phyloP scores from a whole-genome alignment of 2,797 vertebrate genomes.

The Saxicola maurus region DNA sequence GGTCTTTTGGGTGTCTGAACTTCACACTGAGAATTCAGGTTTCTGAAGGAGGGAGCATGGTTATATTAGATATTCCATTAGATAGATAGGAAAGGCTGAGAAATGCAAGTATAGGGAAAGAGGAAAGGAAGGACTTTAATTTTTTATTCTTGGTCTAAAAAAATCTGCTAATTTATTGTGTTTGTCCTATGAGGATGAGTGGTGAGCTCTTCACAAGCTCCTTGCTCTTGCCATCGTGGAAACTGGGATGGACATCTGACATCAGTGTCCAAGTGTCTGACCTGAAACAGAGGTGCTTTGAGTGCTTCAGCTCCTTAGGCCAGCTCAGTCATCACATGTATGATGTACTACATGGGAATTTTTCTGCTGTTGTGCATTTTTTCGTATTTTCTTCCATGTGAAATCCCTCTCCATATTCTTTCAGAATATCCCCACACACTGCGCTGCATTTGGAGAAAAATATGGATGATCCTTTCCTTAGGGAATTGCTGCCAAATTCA shows the following conservation, averaged over 20 bases:
- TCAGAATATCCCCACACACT: not conserved
- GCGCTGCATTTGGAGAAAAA: not conserved
- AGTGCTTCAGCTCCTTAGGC: not conserved
- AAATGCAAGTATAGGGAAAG: not conserved
- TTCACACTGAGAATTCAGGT: not conserved
- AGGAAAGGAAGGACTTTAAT: not conserved
- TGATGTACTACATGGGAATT: not conserved
- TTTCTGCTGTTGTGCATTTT: not conserved
- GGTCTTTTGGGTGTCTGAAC: not conserved
- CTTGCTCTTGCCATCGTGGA: not conserved
- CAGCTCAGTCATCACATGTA: not conserved
- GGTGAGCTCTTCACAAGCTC: not conserved
- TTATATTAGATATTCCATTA: not conserved
- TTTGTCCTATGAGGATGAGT: not conserved
- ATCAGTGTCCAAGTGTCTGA: rapidly evolving
- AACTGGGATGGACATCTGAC: not conserved
- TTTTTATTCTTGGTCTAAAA: not conserved
- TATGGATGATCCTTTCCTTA: not conserved
- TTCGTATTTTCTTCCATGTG: not conserved
- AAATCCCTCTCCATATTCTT: not conserved
- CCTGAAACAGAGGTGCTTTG: not conserved
- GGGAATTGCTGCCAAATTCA: not conserved
- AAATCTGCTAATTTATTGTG: not conserved
- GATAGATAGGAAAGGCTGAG: not conserved
- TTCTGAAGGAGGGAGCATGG: not conserved